A percentile compares a stretch with the other conserved stretches of the same genome.
phyloP scores from a whole-genome alignment of 2,113 vertebrate genomes.

The Cryptotis parvus region DNA sequence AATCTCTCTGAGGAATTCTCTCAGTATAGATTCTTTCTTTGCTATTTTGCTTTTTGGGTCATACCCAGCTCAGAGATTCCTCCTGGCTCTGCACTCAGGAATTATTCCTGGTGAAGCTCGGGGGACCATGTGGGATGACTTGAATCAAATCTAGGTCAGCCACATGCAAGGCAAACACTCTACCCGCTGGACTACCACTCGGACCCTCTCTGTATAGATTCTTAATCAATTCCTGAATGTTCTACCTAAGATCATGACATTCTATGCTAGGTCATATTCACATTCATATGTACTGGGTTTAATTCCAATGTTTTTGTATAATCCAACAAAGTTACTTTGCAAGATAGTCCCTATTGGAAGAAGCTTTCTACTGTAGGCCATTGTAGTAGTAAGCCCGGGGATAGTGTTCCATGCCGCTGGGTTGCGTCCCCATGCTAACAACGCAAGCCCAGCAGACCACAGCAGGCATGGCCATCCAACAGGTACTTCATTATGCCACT shows the following conservation, averaged over 20 bases:
- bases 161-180: too few relatives aligned
- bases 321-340: not conserved
- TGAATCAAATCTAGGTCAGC: too few relatives aligned
- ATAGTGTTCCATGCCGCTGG: not conserved
- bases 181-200: not conserved
- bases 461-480: not conserved
- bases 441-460: not conserved
- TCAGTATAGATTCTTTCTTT: too few relatives aligned
- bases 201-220: too few relatives aligned
- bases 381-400: not conserved
- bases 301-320: not conserved
- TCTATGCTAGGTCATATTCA: not conserved
- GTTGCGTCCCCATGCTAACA: accelerated
- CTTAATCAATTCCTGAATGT: not conserved
- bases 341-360: not conserved
- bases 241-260: not conserved
- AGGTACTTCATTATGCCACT: not conserved
- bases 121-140: too few relatives aligned
- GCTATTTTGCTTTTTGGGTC: too few relatives aligned
- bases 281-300: not conserved
- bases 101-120: too few relatives aligned
- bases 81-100: too few relatives aligned
- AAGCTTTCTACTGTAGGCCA: not conserved
- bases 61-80: too few relatives aligned
- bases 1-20: not conserved